A percentile compares a stretch with the other conserved stretches of the same genome.
Evolutionary conservation across 2,113 vertebrate genomes (phyloP).

Genomic region (Odontophorus gujanensis): DNA sequence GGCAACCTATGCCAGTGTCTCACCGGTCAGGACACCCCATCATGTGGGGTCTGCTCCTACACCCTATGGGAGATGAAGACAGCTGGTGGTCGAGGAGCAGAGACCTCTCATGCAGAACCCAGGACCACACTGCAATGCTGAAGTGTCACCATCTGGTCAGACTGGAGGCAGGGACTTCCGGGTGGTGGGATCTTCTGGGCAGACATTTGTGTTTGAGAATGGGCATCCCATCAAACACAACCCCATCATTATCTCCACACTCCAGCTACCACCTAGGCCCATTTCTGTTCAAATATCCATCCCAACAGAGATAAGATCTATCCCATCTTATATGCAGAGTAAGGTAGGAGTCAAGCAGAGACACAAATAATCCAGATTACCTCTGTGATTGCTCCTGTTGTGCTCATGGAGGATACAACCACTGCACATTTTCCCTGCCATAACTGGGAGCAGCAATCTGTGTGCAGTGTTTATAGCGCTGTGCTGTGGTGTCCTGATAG

Average conservation of each 20-base stretch:
- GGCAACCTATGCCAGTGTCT: too few species aligned
- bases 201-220: background rate
- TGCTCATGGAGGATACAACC: background rate
- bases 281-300: background rate
- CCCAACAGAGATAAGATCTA: background rate
- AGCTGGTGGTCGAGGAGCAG: rapidly evolving
- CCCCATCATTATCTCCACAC: background rate
- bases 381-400: background rate
- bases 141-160: background rate
- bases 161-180: background rate
- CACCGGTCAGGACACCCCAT: too few species aligned
- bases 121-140: background rate
- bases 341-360: background rate
- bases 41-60: background rate
- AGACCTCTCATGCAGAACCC: background rate
- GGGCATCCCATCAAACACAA: background rate
- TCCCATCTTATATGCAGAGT: background rate
- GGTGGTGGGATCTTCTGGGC: background rate
- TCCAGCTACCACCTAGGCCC: background rate
- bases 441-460: background rate
- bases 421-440: background rate
- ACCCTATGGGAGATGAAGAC: background rate
- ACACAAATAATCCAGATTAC: background rate
- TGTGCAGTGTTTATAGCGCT: background rate
- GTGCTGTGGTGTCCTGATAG: rapidly evolving